A percentile compares a stretch with the other conserved stretches of the same genome.
Evolutionary conservation across 2,888 invertebrate genomes (phyloP).

Genomic region (Acanthosepion esculentum): DNA sequence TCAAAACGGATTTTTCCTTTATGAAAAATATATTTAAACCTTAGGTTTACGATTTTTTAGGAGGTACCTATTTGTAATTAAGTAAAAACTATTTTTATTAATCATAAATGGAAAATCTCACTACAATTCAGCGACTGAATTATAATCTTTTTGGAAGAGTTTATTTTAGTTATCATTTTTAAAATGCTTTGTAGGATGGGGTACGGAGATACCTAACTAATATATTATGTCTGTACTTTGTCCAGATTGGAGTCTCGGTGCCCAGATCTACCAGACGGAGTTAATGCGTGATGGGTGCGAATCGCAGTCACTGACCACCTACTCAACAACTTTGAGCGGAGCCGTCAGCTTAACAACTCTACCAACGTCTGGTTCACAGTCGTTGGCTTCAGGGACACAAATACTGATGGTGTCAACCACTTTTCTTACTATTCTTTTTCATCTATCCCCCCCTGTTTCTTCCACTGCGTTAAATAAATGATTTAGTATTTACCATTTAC

Average conservation of each 20-base stretch:
- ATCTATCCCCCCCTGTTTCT: not conserved
- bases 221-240: conserved; percentile 86
- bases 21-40: no score
- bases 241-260: conserved; percentile 80
- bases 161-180: no score
- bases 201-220: no score
- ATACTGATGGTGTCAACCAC: not conserved
- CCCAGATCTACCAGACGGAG: conserved; percentile 25
- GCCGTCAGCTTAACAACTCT: not conserved
- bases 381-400: not conserved
- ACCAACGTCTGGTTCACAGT: conserved; percentile 11
- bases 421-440: not conserved
- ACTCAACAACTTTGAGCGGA: not conserved
- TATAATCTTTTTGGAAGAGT: no score
- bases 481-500: not conserved
- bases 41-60: no score
- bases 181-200: no score
- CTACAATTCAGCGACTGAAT: no score
- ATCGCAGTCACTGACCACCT: not conserved
- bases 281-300: not conserved
- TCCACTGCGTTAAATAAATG: conserved; percentile 20
- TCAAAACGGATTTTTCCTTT: no score
- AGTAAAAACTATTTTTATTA: no score
- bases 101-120: no score
- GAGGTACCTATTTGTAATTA: no score